Base-by-base conservation (phyloP, 1,140 invertebrate species). In the Drosophila truncata region DNA sequence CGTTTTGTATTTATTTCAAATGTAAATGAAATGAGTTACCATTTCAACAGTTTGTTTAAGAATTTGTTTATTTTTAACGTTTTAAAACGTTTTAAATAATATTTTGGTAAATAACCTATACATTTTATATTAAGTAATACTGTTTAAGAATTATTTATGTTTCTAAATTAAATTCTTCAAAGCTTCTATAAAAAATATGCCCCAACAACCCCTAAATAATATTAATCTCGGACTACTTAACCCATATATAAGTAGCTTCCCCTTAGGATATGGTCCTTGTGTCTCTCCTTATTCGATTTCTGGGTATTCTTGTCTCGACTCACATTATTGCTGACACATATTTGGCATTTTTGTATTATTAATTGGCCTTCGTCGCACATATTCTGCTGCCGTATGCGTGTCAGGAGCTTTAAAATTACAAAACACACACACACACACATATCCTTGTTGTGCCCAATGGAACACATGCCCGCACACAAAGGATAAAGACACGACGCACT, bases 321-420 rank as follows among this genome's bases (percentile, higher is more conserved):
- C 49, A 33, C 70, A 61, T 67, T 80, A 80, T 80, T 78, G 62
- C 59, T 71, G 78, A 80, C 77, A 78, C 74, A 78, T 65, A 72
- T 76, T 66, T 80, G 72, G 57, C 39, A 77, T 64, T 77, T 50
- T 72, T 60, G 29, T 54, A 42, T 77, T 85, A 84, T 78, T 84
- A 84, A 84, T 84, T 85, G 82, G 78, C 78, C 35, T n/a, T 50
- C 49, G 27, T 31, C 11, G 20, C 35, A 29, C 42, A 55, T 72
- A 33, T 42, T 61, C 27, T 50, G 16, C 27, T 42, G 18, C 42
- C 16, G 58, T 67, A 25, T 67, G 72, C 59, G 23, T 77, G 64
- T 44, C 57, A 44, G 42, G 33, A 41, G 46, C 74, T 78, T 65
- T 73, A 72, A 71, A 79, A 71, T 79, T 71, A 72, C 67, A 71